phyloP scores from a whole-genome alignment of 2,888 invertebrate species.

The Druceiella hillmani region DNA sequence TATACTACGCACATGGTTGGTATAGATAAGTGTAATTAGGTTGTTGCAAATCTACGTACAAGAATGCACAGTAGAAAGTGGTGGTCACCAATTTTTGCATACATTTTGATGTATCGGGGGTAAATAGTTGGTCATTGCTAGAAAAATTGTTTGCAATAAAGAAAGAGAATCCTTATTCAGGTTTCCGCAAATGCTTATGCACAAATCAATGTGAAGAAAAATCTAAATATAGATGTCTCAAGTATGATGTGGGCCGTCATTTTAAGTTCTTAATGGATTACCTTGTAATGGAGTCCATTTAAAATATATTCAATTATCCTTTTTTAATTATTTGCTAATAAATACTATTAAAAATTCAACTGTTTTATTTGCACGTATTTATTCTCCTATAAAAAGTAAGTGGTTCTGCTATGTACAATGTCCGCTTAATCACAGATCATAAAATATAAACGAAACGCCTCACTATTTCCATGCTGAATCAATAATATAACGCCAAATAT shows the following conservation, averaged over 20 bases:
- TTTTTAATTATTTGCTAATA: slow-evolving; percentile 6
- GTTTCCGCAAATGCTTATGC: slow-evolving; percentile 12
- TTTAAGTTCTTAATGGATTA: no score
- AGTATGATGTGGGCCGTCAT: no score
- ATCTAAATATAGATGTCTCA: no score
- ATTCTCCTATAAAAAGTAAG: slow-evolving; percentile 4
- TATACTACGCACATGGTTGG: slow-evolving; percentile 15
- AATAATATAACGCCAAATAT: no score
- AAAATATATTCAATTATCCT: no score
- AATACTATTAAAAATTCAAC: slow-evolving; percentile 4
- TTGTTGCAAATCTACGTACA: slow-evolving; percentile 14
- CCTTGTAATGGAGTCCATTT: no score
- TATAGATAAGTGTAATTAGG: slow-evolving; percentile 14
- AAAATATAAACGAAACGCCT: no score
- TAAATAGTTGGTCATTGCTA: slow-evolving; percentile 13
- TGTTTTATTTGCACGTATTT: slow-evolving; percentile 5
- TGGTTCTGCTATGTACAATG: slow-evolving; percentile 11
- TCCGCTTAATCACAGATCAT: slow-evolving; percentile 16
- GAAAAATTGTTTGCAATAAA: slow-evolving; percentile 12
- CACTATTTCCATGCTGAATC: no score
- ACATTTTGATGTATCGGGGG: slow-evolving; percentile 14
- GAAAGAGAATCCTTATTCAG: slow-evolving; percentile 12
- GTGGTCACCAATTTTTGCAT: slow-evolving; percentile 13
- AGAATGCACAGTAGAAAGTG: slow-evolving; percentile 11
- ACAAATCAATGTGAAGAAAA: slow-evolving; percentile 12